Base-by-base conservation (phyloP, 2,113 vertebrate genomes). In the Nanorana parkeri region DNA sequence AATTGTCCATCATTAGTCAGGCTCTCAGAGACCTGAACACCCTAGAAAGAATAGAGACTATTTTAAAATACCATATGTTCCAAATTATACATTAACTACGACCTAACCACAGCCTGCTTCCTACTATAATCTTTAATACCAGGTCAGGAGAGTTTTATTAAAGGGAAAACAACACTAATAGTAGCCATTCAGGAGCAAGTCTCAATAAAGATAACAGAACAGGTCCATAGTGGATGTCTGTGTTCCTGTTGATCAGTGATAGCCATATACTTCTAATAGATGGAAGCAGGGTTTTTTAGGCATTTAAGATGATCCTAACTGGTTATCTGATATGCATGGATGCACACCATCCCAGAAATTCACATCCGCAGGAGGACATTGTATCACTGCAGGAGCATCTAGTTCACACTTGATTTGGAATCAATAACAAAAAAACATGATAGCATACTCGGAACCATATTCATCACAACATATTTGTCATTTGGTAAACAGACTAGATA, bases 1-100 rank as follows among this genome's bases (percentile, higher is more conserved):
- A 96, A 96, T 96, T 96, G 94, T 93, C 93, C 93, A 95, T 96
- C 95, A 96, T 96, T 96, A 96, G 93, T 90, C 94, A 89, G 91
- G 91, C 94, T 93, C 91, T 92, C 84, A 92, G 89, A 92, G 91
- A 92, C 92, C 91, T 89, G 91, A 89, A 93, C 89, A 88, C 85
- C 91, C 86, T 85, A 87, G 86, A 90, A 93, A 94, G 92, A 92
- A 93, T 92, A 91, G 87, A 80, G 77, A 84, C 87, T 78, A 90
- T 92, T 93, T 92, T 91, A 92, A 92, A 93, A 94, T 92, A 92
- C 94, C 96, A 97, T 97, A 96, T 97, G 96, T 93, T 89, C 90
- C 83, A 94, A 95, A 97, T 97, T 97, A 97, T 94, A 96, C 91
- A 96, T 96, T 96, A 97, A 96, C 96, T 87, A 85, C 61, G 61